Percentiles rank a stretch among this genome's conserved stretches.
phyloP scores from a whole-genome alignment of 2,113 vertebrate genomes.

The Prionailurus bengalensis region DNA sequence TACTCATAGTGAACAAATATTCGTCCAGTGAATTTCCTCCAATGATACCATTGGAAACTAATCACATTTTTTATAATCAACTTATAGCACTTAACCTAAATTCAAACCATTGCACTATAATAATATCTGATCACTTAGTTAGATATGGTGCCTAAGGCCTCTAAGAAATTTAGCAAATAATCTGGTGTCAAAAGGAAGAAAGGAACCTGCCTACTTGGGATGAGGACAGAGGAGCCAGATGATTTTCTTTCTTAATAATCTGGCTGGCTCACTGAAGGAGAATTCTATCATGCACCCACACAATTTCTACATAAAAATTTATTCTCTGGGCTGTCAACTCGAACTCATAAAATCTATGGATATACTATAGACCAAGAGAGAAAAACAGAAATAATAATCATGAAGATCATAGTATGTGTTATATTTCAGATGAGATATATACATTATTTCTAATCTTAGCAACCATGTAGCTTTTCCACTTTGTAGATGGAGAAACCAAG shows the following conservation, averaged over 20 bases:
- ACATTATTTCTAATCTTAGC: not conserved
- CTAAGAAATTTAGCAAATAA: not conserved
- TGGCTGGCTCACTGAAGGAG: not conserved
- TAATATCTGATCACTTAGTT: not conserved
- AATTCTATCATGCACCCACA: not conserved
- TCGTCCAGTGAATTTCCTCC: not conserved
- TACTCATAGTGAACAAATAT: not conserved
- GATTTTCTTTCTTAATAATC: not conserved
- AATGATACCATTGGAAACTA: not conserved
- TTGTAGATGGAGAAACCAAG: not conserved
- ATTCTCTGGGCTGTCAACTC: not conserved
- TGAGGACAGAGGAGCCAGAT: not conserved
- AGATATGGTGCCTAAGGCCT: not conserved
- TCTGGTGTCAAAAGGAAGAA: not conserved
- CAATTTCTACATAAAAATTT: not conserved
- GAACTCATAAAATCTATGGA: not conserved
- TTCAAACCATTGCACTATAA: not conserved
- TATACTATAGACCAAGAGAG: not conserved
- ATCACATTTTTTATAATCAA: not conserved
- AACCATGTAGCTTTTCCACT: not conserved
- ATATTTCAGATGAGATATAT: not conserved
- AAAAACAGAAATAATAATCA: not conserved
- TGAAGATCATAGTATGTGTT: not conserved
- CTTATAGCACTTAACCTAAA: not conserved
- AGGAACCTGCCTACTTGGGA: not conserved